Evolutionary conservation across 2,797 vertebrate genomes (phyloP).

Genomic region (Galagoides demidoff): DNA sequence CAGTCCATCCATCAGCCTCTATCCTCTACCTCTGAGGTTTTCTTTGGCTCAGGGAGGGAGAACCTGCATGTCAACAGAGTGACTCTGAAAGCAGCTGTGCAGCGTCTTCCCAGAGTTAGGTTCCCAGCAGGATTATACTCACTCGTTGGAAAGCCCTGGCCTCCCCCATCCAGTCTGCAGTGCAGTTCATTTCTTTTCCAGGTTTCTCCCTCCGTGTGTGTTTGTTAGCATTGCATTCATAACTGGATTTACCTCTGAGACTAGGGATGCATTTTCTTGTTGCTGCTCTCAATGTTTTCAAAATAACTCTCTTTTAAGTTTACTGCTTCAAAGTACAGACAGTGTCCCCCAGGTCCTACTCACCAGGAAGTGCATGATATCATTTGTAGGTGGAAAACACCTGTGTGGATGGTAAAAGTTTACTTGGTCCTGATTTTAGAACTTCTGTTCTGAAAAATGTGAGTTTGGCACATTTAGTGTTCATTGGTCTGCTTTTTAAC

Average conservation of each 20-base stretch:
- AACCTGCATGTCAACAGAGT: background rate
- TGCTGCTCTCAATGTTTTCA: background rate
- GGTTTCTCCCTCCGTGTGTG: background rate
- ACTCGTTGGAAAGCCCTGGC: background rate
- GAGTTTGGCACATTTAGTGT: background rate
- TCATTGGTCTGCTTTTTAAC: background rate
- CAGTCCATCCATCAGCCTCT: background rate
- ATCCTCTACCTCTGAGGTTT: background rate
- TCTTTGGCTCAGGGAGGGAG: background rate
- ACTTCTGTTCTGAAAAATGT: background rate
- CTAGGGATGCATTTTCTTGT: background rate
- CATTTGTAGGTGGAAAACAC: background rate
- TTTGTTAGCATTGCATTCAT: background rate
- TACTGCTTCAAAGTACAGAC: background rate
- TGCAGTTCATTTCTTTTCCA: background rate
- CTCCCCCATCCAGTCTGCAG: background rate
- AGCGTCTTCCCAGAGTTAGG: background rate
- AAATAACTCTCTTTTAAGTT: conserved; percentile 4
- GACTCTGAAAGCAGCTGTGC: background rate
- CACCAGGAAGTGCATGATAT: background rate
- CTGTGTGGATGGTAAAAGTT: background rate
- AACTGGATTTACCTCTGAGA: background rate
- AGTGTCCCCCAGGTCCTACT: background rate
- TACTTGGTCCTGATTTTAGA: background rate
- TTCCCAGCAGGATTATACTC: background rate